These are phyloP conservation scores for Druon quercuslanigerum DNA, from an alignment of 1,140 invertebrate species.

Conservation along the genomic window DNA sequence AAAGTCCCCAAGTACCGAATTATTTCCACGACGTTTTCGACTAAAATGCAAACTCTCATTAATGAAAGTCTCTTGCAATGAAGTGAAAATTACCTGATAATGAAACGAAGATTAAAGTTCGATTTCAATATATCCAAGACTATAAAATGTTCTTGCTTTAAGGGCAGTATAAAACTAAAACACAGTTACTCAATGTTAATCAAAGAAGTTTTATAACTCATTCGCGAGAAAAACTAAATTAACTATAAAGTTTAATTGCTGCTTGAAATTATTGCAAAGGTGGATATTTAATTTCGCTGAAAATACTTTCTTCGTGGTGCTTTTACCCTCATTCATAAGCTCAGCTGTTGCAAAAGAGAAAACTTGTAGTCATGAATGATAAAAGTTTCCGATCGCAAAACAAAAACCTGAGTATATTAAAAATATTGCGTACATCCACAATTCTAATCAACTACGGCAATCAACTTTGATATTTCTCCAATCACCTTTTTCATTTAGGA, in stretches of 20 bases:
- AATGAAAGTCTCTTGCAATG: slow-evolving; percentile 14
- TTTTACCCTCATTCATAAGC: neutral
- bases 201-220: no score
- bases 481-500: neutral
- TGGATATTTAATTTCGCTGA: neutral
- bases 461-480: neutral
- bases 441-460: no score
- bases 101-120: slow-evolving; percentile 11
- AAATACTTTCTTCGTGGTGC: neutral
- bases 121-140: neutral
- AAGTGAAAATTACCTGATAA: slow-evolving; percentile 5
- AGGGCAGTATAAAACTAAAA: neutral
- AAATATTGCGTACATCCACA: neutral
- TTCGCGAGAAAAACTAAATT: no score
- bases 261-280: no score
- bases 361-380: slow-evolving; percentile 1
- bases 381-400: slow-evolving; percentile 20
- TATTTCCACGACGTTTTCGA: slow-evolving; percentile 21
- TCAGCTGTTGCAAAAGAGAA: neutral
- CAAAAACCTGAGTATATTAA: neutral
- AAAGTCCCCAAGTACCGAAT: slow-evolving; percentile 26
- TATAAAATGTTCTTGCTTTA: neutral
- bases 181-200: neutral
- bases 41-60: slow-evolving; percentile 18
- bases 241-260: no score